Base-by-base conservation (phyloP, 1,140 invertebrate genomes). In the Bactericera cockerelli region DNA sequence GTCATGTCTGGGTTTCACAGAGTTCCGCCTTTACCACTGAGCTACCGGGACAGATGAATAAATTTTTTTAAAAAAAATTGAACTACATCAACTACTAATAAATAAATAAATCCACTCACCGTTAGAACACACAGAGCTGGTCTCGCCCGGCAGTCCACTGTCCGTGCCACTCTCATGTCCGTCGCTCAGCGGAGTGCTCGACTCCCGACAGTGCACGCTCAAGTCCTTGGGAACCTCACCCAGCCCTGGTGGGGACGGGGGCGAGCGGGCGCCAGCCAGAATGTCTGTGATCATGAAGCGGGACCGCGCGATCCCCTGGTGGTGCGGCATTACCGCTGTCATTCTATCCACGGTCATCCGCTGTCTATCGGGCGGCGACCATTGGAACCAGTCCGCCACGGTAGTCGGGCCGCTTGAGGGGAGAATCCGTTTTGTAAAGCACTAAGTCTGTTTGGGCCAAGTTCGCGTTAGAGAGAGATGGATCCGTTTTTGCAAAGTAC, bases 211-310 rank as follows among this genome's bases (percentile, higher is more conserved):
- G 59, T 68, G 67, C 28, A 69, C 61, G 1, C 66, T 67, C 25
- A 68, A 62, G 54, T 69, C 67, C 16, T 66, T 57, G 4, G 67
- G 65, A 2, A 66, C 61, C 39, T 66, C 61, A 24, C 61, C 39
- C 31, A 61, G 58, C 39, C 63, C 62, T 4, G 64, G 61, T 1
- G 68, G 67, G 19, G 65, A 66, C 2, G 67, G 63, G 3, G 67
- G 63, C 38, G 62, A 63, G 13, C 60, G 24, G n/a, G 55, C 53
- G 1, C 62, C 62, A 1, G 65, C 63, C 26, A 70, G 56, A 53
- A 70, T 70, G 62, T 70, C 69, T 2, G 69, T 70, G 59, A 70
- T 70, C 69, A 70, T 70, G 63, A 70, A 70, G 28, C 68, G 55
- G 11, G 69, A 68, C 24, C 66, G 54, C 8, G n/a, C 42, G 19